Evolutionary conservation across 2,113 vertebrate species (phyloP).

Genomic region (Lipophrys pholis): DNA sequence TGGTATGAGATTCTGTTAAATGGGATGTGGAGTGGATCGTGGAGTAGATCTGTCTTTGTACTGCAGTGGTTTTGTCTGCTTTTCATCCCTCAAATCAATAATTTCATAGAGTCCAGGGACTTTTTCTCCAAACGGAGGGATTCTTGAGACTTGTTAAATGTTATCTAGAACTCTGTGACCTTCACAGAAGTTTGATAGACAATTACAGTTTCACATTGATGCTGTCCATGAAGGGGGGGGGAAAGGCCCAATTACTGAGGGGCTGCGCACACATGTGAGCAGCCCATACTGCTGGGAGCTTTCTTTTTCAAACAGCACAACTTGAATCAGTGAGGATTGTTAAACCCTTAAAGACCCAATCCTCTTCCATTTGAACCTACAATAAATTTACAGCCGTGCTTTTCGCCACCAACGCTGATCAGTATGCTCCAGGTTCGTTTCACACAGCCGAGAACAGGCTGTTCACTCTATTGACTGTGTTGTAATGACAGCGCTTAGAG

Average conservation of each 20-base stretch:
- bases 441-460: constrained; percentile 4
- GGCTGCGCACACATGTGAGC: constrained; percentile 5
- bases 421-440: constrained; percentile 14
- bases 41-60: background rate
- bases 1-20: background rate
- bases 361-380: constrained; percentile 23
- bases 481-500: constrained; percentile 42
- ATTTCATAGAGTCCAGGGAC: background rate
- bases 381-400: constrained; percentile 36
- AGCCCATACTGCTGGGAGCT: background rate
- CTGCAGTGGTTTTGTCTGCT: background rate
- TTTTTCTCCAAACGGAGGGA: constrained; percentile 13
- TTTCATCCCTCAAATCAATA: constrained; percentile 43
- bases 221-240: background rate
- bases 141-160: constrained; percentile 16
- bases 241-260: constrained; percentile 36
- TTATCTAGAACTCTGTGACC: constrained; percentile 28
- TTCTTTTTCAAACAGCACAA: constrained; percentile 19
- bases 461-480: constrained; percentile 48
- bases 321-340: background rate
- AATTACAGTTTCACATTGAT: constrained; percentile 31
- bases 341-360: constrained; percentile 26
- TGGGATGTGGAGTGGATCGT: background rate
- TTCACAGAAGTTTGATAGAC: constrained; percentile 52
- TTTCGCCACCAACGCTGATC: constrained; percentile 27